Conservation (phyloP, 2,888 invertebrate species). For the Spodoptera littoralis region DNA sequence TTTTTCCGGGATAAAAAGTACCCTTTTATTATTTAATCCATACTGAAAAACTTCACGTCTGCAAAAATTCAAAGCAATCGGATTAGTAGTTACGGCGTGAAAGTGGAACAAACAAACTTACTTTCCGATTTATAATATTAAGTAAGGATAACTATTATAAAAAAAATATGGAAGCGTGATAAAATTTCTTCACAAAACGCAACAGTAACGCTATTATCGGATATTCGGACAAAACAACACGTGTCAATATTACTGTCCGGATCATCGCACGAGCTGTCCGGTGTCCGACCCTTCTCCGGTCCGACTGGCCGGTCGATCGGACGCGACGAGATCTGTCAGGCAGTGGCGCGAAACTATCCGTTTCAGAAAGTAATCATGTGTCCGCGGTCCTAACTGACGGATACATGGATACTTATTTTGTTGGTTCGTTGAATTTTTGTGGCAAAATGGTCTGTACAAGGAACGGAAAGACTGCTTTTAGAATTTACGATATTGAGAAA, state of each 20-base stretch:
- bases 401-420: conserved; percentile 9
- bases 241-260: conserved; percentile 47
- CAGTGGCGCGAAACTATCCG: conserved; percentile 35
- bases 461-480: neutral
- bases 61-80: no score
- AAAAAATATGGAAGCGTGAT: no score
- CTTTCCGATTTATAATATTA: no score
- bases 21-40: no score
- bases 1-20: no score
- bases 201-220: conserved; percentile 20
- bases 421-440: conserved; percentile 1
- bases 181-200: neutral
- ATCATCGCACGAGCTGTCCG: conserved; percentile 29
- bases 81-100: no score
- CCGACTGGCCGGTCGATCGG: conserved; percentile 42
- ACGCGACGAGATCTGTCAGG: conserved; percentile 52
- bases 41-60: no score
- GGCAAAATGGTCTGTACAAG: neutral
- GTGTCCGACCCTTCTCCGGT: conserved; percentile 54
- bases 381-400: conserved; percentile 10
- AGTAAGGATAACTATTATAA: no score
- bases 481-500: no score
- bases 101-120: no score
- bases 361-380: conserved; percentile 53
- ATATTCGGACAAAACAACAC: conserved; percentile 42